A percentile compares a stretch with the other conserved stretches of the same genome.
Conservation (phyloP, 2,888 invertebrate species). For the Leptopilina myrica region DNA sequence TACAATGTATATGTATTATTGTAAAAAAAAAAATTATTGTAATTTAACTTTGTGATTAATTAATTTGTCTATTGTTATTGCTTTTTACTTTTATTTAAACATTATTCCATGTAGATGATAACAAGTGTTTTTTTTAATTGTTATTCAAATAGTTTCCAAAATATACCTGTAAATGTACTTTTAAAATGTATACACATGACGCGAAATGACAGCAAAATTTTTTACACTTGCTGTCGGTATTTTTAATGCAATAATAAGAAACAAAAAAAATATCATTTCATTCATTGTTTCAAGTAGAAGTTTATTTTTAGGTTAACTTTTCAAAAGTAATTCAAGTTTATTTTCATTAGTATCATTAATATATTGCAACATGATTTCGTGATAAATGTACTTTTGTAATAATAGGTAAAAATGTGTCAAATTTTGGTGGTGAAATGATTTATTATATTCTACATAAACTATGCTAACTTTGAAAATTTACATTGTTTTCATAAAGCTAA, state of each 20-base stretch:
- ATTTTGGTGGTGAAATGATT: too few species aligned
- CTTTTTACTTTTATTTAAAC: neutral
- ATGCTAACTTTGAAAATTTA: neutral
- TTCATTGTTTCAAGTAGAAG: too few species aligned
- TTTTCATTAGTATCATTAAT: too few species aligned
- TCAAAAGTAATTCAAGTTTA: too few species aligned
- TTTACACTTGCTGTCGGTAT: neutral
- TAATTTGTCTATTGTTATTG: neutral
- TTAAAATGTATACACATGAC: neutral
- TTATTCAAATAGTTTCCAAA: neutral
- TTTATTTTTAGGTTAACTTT: too few species aligned
- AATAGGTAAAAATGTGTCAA: too few species aligned
- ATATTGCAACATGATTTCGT: too few species aligned
- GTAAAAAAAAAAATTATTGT: constrained; percentile 46
- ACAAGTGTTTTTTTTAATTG: neutral
- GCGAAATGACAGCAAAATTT: neutral
- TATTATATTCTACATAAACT: neutral
- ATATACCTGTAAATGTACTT: neutral
- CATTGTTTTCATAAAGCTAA: neutral
- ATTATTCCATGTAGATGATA: neutral
- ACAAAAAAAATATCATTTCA: neutral
- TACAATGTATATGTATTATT: constrained; percentile 59
- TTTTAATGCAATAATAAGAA: neutral
- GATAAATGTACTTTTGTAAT: too few species aligned
- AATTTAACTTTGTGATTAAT: neutral